Evolutionary conservation across 2,888 invertebrate genomes (phyloP), one percentile per base, ranked within the genome.

Genomic region (Cataglyphis altisquamis): DNA sequence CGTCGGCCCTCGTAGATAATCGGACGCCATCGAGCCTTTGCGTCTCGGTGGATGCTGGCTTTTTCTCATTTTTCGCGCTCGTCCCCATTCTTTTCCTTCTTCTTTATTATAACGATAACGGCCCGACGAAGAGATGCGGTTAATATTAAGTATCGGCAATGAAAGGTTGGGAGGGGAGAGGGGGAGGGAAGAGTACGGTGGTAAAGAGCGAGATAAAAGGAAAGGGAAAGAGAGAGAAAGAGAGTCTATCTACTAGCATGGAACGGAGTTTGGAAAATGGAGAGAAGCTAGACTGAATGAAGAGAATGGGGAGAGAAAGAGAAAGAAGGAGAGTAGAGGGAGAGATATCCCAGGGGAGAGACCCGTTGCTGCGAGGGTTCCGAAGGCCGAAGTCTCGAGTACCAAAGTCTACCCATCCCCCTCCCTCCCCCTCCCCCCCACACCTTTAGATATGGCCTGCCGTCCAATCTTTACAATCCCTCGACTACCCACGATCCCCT

Each of bases 341-440:
- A 32, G 4, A 36, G 36, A 6, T 36, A 36, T 89, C 90, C 90
- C 87, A 64, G 68, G 90, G 86, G 87, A 90, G 87, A 86, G 85
- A 67, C 85, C 85, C 90, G 90, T 88, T 89, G 89, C 87, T 86
- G 87, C 86, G 88, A 87, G 91, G 89, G 86, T 86, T 87, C 86
- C 84, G 87, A 89, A 89, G 87, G 90, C 90, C 86, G 83, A 88
- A 90, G 92, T 91, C 90, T 92, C 92, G 92, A 92, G 92, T 92
- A 89, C 90, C 87, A 84, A 89, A 91, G 89, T 89, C 89, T 90
- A 88, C 90, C 52, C 86, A 83, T 80, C 45, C 78, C 87, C 85
- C 82, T 80, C 25, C 25, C 25, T 2, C 29, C 70, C 60, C 70
- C 87, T 84, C 83, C 82, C 68, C 60, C 87, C 85, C 83, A 83